Evolutionary conservation across 2,797 vertebrate species (phyloP).

Genomic region (Esox masquinongy): DNA sequence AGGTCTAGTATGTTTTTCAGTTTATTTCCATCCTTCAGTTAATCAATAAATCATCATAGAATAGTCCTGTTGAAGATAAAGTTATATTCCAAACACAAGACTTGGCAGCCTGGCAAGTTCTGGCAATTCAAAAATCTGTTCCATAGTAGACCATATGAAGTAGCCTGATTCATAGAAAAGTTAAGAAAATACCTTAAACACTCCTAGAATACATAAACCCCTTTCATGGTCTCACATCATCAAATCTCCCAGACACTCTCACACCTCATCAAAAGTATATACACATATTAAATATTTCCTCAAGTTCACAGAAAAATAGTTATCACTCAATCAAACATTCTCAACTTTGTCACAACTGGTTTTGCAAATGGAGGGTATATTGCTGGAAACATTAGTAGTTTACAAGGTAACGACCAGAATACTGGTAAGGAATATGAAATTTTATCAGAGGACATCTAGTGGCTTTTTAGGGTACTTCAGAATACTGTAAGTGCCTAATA

Average conservation of each 20-base stretch:
- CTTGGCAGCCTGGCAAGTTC: background rate
- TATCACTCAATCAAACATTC: constrained; percentile 21
- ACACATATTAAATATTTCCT: constrained; percentile 40
- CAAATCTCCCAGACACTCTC: constrained; percentile 40
- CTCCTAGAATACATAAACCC: background rate
- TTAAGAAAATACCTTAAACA: background rate
- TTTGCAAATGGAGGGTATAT: too few relatives aligned
- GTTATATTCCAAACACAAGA: background rate
- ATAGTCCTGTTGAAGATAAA: background rate
- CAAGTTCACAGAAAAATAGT: constrained; percentile 20
- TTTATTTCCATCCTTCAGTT: background rate
- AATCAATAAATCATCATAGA: background rate
- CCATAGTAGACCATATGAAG: background rate
- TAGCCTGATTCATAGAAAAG: background rate
- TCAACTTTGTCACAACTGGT: constrained; percentile 3
- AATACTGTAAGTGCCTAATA: too few relatives aligned
- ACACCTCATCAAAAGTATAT: constrained; percentile 36
- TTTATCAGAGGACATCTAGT: too few relatives aligned
- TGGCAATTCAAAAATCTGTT: background rate
- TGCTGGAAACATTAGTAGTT: too few relatives aligned
- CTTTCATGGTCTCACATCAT: constrained; percentile 34
- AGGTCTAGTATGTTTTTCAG: constrained; percentile 16
- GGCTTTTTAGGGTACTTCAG: too few relatives aligned
- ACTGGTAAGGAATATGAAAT: too few relatives aligned
- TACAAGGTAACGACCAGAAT: too few relatives aligned